phyloP scores from a whole-genome alignment of 2,888 invertebrate genomes.

The Iselma pallidipennis region DNA sequence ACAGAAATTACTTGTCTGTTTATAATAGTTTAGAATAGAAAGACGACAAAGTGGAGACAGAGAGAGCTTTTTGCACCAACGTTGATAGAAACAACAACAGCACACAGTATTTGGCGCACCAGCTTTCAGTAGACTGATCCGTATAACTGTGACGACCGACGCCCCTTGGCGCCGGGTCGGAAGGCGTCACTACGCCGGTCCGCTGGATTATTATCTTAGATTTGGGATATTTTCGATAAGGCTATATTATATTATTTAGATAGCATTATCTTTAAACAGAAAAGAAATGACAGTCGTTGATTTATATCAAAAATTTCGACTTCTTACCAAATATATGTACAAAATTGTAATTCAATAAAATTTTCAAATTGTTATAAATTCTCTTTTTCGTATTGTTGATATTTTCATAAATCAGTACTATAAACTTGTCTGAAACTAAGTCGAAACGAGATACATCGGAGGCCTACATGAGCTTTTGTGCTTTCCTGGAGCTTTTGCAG shows the following conservation, averaged over 20 bases:
- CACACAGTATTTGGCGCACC: conserved; percentile 13
- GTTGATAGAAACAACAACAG: not conserved
- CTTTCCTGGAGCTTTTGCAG: conserved; percentile 47
- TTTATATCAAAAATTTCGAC: no score
- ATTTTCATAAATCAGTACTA: conserved; percentile 49
- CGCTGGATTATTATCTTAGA: conserved; percentile 51
- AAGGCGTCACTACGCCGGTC: conserved; percentile 56
- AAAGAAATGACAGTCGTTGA: no score
- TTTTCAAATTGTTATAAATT: no score
- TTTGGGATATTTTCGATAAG: conserved; percentile 26
- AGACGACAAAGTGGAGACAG: not conserved
- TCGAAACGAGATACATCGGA: conserved; percentile 42
- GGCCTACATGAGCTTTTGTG: conserved; percentile 47
- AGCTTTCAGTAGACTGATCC: conserved; percentile 29
- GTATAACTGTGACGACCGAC: conserved; percentile 45
- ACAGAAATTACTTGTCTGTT: not conserved
- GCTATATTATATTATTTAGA: conserved; percentile 3
- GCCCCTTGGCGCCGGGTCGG: conserved; percentile 53
- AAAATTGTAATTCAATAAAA: no score
- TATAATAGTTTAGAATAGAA: not conserved
- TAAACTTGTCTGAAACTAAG: conserved; percentile 45
- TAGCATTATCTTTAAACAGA: not conserved
- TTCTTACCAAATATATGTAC: no score
- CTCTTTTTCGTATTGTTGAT: no score
- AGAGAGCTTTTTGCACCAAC: not conserved